These are phyloP conservation scores for Cardiocondyla obscurior DNA, from an alignment of 1,140 invertebrate species.

Conservation along the genomic window DNA sequence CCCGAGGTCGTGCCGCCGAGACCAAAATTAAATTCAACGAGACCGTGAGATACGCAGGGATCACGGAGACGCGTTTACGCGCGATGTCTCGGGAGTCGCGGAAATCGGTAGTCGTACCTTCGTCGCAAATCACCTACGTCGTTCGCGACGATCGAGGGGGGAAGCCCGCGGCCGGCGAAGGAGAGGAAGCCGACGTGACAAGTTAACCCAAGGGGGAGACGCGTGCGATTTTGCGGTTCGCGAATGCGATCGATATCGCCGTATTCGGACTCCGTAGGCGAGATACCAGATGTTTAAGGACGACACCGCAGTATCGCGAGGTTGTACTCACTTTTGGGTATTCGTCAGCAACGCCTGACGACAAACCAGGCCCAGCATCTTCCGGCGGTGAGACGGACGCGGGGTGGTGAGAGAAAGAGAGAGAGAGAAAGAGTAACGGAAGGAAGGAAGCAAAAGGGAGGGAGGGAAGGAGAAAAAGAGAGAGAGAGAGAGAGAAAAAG, in stretches of 20 bases:
- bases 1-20: no score
- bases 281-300: no score
- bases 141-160: no score
- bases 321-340: constrained; percentile 76
- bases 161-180: no score
- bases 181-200: no score
- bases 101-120: no score
- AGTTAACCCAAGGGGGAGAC: not conserved
- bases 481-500: not conserved
- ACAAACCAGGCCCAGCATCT: constrained; percentile 73
- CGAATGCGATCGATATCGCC: constrained; percentile 4
- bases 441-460: not conserved
- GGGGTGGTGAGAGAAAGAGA: not conserved
- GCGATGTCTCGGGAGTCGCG: no score
- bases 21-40: no score
- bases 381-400: not conserved
- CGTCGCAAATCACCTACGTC: no score
- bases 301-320: not conserved
- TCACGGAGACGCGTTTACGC: no score
- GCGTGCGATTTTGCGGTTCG: not conserved
- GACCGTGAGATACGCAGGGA: no score
- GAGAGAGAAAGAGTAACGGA: not conserved
- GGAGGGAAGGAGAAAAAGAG: not conserved
- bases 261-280: not conserved
- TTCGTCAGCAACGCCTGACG: constrained; percentile 72